Conservation (phyloP, 2,888 invertebrate species). For the Agrilus mali region DNA sequence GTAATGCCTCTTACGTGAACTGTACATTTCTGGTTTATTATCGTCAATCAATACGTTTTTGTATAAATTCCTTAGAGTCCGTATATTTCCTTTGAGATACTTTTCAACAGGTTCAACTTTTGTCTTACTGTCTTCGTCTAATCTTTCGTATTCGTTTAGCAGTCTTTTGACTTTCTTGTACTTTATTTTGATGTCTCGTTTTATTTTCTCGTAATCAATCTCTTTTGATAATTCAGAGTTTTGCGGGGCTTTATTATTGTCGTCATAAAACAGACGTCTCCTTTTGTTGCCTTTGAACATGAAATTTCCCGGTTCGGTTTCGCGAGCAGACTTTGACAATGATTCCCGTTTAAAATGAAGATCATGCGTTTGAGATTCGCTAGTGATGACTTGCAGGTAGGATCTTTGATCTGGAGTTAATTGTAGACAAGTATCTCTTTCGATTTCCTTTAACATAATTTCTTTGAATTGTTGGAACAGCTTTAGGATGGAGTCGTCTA, state of each 20-base stretch:
- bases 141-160: constrained; percentile 23
- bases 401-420: constrained; percentile 7
- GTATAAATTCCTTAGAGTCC: constrained; percentile 16
- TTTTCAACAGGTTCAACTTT: constrained; percentile 27
- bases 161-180: constrained; percentile 20
- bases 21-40: no score
- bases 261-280: no score
- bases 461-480: not conserved
- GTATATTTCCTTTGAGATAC: constrained; percentile 27
- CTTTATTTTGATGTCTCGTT: constrained; percentile 10
- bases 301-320: no score
- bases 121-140: constrained; percentile 24
- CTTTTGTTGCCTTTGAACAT: no score
- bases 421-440: constrained; percentile 5
- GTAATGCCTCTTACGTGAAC: no score
- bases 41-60: no score
- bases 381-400: constrained; percentile 2
- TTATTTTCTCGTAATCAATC: constrained; percentile 1
- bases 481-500: not conserved
- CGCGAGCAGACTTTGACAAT: not conserved
- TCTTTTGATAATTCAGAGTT: not conserved
- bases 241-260: not conserved
- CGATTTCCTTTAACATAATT: constrained; percentile 11
- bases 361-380: constrained; percentile 16
- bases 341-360: constrained; percentile 9